These are phyloP conservation scores for Agrochola litura DNA, from an alignment of 2,888 invertebrate genomes.

Conservation along the genomic window DNA sequence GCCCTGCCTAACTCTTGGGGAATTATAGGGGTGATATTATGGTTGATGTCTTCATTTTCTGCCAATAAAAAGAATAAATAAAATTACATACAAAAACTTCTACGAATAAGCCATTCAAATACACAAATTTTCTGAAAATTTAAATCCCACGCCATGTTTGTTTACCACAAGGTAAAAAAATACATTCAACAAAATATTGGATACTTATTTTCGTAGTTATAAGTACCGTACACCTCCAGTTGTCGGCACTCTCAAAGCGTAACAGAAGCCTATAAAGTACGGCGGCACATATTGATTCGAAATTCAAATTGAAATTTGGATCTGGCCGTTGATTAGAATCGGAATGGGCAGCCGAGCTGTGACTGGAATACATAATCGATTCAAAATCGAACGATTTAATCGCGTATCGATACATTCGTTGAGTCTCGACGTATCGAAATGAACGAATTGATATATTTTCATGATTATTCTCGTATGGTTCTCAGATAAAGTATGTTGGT, in stretches of 20 bases:
- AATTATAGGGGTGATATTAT: background rate
- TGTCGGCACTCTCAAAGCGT: slow-evolving; percentile 39
- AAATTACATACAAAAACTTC: background rate
- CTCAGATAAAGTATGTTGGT: background rate
- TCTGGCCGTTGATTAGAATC: slow-evolving; percentile 70
- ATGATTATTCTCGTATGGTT: slow-evolving; percentile 12
- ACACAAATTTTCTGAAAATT: background rate
- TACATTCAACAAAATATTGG: background rate
- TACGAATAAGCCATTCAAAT: background rate
- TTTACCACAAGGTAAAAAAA: background rate
- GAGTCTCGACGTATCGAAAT: slow-evolving; percentile 44
- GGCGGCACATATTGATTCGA: slow-evolving; percentile 68
- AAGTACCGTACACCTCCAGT: slow-evolving; percentile 5
- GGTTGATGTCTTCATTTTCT: background rate
- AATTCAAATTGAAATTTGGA: slow-evolving; percentile 69
- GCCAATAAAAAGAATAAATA: background rate
- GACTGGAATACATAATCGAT: slow-evolving; percentile 68
- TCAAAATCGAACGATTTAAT: slow-evolving; percentile 67
- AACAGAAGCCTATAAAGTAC: slow-evolving; percentile 59
- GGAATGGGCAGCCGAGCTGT: slow-evolving; percentile 65
- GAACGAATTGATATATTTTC: slow-evolving; percentile 39
- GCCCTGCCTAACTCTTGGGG: too few relatives aligned
- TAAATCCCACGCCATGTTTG: background rate
- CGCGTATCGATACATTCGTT: slow-evolving; percentile 60
- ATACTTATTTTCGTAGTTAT: background rate